phyloP scores from a whole-genome alignment of 2,888 invertebrate species.

The Agrochola litura region DNA sequence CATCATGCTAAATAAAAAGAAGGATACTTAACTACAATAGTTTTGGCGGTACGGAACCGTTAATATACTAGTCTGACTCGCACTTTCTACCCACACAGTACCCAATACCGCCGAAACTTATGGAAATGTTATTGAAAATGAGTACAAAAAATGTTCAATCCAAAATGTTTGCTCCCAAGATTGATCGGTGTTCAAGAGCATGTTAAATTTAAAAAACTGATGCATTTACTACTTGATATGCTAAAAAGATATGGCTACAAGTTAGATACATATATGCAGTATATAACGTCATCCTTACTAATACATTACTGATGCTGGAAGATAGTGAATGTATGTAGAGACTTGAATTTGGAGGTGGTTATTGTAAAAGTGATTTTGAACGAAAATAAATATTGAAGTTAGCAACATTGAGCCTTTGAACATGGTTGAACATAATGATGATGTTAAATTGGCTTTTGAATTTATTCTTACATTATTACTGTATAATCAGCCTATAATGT shows the following conservation, averaged over 20 bases:
- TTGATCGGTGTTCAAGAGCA: conserved; percentile 77
- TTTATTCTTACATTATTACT: background rate
- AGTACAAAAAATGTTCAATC: conserved; percentile 60
- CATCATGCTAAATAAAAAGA: background rate
- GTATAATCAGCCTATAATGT: background rate
- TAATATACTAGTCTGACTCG: background rate
- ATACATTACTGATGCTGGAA: conserved; percentile 21
- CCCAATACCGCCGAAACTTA: conserved; percentile 72
- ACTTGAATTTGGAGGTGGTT: conserved; percentile 11
- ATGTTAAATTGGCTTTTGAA: background rate
- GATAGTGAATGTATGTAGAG: conserved; percentile 1
- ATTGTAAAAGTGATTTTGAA: background rate
- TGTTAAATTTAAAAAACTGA: conserved; percentile 79
- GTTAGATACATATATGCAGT: conserved; percentile 31
- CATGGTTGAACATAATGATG: background rate
- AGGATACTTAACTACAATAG: background rate
- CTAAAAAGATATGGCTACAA: conserved; percentile 65
- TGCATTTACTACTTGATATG: conserved; percentile 73
- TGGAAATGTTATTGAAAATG: conserved; percentile 77
- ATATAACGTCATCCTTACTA: conserved; percentile 36
- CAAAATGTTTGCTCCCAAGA: conserved; percentile 74
- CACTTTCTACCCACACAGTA: conserved; percentile 71
- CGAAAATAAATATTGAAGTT: background rate
- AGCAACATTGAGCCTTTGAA: too few relatives aligned
- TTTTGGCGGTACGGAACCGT: background rate